Conservation (phyloP, 2,797 vertebrate species). For the Salarias fasciatus region DNA sequence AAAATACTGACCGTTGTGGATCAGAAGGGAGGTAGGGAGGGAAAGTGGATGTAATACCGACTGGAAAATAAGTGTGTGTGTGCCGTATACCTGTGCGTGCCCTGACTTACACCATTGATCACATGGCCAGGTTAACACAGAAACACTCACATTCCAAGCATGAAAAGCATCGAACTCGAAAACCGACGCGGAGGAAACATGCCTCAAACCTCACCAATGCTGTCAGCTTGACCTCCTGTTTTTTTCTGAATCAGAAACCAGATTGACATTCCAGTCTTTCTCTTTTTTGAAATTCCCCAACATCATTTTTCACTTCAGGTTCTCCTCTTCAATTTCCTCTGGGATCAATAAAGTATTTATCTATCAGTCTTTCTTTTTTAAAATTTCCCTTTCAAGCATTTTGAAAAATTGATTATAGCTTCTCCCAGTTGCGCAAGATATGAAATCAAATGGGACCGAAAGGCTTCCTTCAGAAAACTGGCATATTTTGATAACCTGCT, state of each 20-base stretch:
- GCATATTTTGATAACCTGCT: constrained; percentile 40
- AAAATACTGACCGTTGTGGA: too few relatives aligned
- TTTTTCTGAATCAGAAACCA: constrained; percentile 9
- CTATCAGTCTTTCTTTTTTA: constrained; percentile 11
- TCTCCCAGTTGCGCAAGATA: constrained; percentile 17
- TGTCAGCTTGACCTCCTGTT: background rate
- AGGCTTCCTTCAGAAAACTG: background rate
- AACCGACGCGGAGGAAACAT: too few relatives aligned
- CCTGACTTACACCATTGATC: too few relatives aligned
- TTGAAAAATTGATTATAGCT: constrained; percentile 24
- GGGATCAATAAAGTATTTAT: background rate
- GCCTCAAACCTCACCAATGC: background rate
- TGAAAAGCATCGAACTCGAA: too few relatives aligned
- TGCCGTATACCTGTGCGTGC: too few relatives aligned
- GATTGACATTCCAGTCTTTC: constrained; percentile 29
- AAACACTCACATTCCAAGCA: too few relatives aligned
- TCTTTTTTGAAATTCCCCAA: constrained; percentile 39
- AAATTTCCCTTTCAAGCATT: constrained; percentile 12
- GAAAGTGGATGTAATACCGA: too few relatives aligned
- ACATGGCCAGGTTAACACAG: too few relatives aligned
- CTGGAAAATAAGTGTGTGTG: too few relatives aligned
- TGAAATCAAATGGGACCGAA: constrained; percentile 35
- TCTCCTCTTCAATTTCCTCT: too few relatives aligned
- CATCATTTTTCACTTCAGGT: constrained; percentile 9
- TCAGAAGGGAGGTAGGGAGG: too few relatives aligned